A percentile compares a stretch with the other conserved stretches of the same genome.
These are phyloP conservation scores for Caracal caracal DNA, from an alignment of 2,113 vertebrate species.

Conservation along the genomic window DNA sequence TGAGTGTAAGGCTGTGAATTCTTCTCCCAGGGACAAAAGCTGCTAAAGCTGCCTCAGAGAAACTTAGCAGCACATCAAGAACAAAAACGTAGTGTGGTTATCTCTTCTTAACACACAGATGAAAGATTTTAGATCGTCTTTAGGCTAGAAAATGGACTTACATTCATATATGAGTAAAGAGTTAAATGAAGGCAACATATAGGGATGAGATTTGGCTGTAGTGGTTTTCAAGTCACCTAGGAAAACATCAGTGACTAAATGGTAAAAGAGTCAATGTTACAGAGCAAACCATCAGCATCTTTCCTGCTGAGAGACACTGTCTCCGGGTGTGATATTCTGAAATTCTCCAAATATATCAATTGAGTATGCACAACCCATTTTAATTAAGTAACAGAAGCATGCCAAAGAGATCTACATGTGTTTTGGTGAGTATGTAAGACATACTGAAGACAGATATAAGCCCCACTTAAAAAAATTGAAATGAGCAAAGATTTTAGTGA, in stretches of 20 bases:
- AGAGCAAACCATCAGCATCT: background rate
- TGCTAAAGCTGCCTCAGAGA: background rate
- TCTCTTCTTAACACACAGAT: background rate
- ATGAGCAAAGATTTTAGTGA: background rate
- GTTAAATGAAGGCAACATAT: background rate
- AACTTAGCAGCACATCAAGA: constrained; percentile 35
- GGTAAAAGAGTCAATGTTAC: background rate
- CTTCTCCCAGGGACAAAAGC: background rate
- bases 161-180: background rate
- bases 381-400: background rate
- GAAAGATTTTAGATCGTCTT: background rate
- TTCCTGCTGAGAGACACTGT: background rate
- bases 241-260: background rate
- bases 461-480: background rate
- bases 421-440: background rate
- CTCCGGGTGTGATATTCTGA: background rate
- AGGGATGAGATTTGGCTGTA: background rate
- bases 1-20: background rate
- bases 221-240: background rate
- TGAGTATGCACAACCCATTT: background rate
- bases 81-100: background rate
- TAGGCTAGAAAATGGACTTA: background rate
- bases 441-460: background rate
- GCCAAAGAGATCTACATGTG: background rate
- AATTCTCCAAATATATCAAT: background rate